These are phyloP conservation scores for Heliconius nattereri DNA, from an alignment of 1,140 invertebrate species.

Conservation along the genomic window DNA sequence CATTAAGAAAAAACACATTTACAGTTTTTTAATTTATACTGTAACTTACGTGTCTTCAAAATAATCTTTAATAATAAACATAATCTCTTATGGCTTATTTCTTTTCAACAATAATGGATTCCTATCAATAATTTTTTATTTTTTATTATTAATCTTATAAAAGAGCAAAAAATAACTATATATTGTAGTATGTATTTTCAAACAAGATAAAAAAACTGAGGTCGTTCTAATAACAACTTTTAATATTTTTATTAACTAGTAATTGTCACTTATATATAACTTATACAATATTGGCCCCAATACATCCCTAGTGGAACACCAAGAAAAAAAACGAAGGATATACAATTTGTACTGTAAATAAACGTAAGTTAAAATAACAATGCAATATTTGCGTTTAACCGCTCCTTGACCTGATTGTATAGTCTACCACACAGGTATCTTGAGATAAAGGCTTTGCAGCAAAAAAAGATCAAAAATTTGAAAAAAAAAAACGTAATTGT, in stretches of 20 bases:
- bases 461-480: not conserved
- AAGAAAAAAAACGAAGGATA: conserved; percentile 16
- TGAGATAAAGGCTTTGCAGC: not conserved
- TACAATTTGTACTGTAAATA: conserved; percentile 28
- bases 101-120: no score
- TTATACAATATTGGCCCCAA: not conserved
- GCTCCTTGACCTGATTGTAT: conserved; percentile 30
- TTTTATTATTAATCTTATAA: not conserved
- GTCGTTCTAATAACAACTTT: not conserved
- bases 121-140: no score
- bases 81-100: no score
- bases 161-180: not conserved
- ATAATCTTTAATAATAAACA: no score
- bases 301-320: not conserved
- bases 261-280: not conserved
- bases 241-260: not conserved
- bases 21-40: no score
- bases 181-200: not conserved
- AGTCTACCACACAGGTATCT: conserved; percentile 17
- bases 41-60: no score
- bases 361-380: conserved; percentile 34
- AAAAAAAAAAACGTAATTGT: no score
- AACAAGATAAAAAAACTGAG: not conserved
- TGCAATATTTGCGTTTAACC: conserved; percentile 33
- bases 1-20: no score